A percentile compares a stretch with the other conserved stretches of the same genome.
These are phyloP conservation scores for Sphyrna mokarran DNA, from an alignment of 2,113 vertebrate species.

Conservation along the genomic window DNA sequence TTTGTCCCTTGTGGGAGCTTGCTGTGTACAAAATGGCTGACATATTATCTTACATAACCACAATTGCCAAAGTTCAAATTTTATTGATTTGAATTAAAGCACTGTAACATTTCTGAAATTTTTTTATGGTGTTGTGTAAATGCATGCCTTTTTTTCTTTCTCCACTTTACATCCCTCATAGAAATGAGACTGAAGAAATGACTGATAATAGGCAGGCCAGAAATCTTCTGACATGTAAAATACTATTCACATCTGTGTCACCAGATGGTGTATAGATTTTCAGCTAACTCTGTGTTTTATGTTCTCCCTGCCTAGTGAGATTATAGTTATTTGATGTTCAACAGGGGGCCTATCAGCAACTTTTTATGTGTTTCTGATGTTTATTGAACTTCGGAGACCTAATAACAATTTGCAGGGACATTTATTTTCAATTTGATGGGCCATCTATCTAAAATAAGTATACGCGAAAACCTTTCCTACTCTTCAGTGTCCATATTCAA, in stretches of 20 bases:
- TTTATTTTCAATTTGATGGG: slow-evolving; percentile 24
- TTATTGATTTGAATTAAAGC: background rate
- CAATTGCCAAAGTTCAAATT: background rate
- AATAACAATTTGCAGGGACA: slow-evolving; percentile 28
- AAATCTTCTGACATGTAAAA: slow-evolving; percentile 34
- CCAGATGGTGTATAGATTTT: slow-evolving; percentile 37
- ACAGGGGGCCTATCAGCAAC: slow-evolving; percentile 34
- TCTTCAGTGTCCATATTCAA: background rate
- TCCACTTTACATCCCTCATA: background rate
- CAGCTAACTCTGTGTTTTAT: slow-evolving; percentile 24
- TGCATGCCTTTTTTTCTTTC: background rate
- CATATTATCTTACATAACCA: background rate
- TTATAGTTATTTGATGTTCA: slow-evolving; percentile 35
- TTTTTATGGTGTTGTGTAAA: background rate
- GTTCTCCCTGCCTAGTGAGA: background rate
- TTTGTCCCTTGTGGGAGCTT: background rate
- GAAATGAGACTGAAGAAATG: background rate
- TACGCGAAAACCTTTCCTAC: background rate
- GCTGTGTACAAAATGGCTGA: background rate
- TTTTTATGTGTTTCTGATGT: slow-evolving; percentile 27
- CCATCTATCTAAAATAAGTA: background rate
- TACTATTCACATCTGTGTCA: slow-evolving; percentile 34
- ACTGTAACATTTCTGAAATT: background rate
- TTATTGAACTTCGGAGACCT: slow-evolving; percentile 27
- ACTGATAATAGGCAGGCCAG: slow-evolving; percentile 12